phyloP scores from a whole-genome alignment of 2,113 vertebrate species.

The Polypterus bichir region DNA sequence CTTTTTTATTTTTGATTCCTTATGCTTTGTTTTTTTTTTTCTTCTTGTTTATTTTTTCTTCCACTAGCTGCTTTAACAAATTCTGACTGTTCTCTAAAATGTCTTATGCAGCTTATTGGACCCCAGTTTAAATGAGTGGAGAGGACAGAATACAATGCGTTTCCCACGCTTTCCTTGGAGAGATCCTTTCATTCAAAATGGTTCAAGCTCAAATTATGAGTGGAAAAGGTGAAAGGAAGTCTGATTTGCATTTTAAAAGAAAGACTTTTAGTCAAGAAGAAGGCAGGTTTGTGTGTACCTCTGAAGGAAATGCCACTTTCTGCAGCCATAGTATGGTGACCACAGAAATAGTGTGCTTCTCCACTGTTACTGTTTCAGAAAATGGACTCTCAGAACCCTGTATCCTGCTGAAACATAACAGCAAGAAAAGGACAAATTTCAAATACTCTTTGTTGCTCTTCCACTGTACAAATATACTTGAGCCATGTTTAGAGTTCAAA shows the following conservation, averaged over 20 bases:
- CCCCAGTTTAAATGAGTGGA: no score
- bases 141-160: slow-evolving; percentile 24
- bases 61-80: no score
- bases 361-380: slow-evolving; percentile 43
- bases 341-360: slow-evolving; percentile 49
- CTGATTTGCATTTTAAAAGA: slow-evolving; percentile 42
- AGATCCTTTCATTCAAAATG: slow-evolving; percentile 57
- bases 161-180: slow-evolving; percentile 54
- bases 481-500: slow-evolving; percentile 50
- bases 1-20: no score
- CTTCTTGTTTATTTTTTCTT: no score
- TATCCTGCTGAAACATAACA: slow-evolving; percentile 47
- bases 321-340: slow-evolving; percentile 19
- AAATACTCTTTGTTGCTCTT: slow-evolving; percentile 59
- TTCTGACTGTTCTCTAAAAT: no score
- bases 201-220: slow-evolving; percentile 21
- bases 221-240: slow-evolving; percentile 16
- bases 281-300: slow-evolving; percentile 47
- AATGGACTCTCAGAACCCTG: slow-evolving; percentile 53
- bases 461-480: slow-evolving; percentile 43
- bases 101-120: no score
- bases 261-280: slow-evolving; percentile 45
- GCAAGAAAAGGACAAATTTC: slow-evolving; percentile 25
- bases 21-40: no score
- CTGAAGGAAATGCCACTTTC: slow-evolving; percentile 36